These are phyloP conservation scores for Aurelia aurita complex sp. Pacific DNA, from an alignment of 30 jellyfish, hydroid and myxozoan species.

Conservation along the genomic window DNA sequence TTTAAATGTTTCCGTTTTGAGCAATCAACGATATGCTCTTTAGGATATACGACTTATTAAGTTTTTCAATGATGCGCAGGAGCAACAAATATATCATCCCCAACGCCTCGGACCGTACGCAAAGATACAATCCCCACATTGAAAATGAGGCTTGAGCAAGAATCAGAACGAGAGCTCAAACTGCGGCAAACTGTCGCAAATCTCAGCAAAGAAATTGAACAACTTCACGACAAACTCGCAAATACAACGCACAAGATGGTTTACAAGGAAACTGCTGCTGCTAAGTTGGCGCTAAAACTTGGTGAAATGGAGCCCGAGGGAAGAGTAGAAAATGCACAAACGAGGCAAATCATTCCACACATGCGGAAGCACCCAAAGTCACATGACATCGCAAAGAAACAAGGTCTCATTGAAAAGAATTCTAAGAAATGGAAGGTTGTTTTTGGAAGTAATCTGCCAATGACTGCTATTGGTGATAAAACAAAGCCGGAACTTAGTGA, in stretches of 20 bases:
- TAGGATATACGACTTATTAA: too few species aligned
- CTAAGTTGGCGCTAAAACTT: conserved; percentile 57
- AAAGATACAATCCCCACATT: conserved; percentile 56
- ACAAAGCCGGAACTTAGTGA: conserved; percentile 25
- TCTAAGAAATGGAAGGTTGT: not conserved
- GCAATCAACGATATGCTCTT: too few species aligned
- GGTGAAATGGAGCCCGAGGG: conserved; percentile 55
- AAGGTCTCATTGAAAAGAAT: conserved; percentile 20
- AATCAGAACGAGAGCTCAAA: conserved; percentile 39
- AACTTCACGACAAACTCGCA: conserved; percentile 18
- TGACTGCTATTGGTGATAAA: not conserved
- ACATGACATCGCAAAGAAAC: conserved; percentile 42
- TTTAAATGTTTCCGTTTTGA: too few species aligned
- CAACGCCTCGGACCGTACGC: conserved; percentile 50
- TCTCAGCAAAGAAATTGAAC: conserved; percentile 46
- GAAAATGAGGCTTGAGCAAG: conserved; percentile 30
- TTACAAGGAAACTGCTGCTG: conserved; percentile 49
- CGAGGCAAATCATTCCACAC: conserved; percentile 44
- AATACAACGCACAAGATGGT: conserved; percentile 6
- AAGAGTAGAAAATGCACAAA: not conserved
- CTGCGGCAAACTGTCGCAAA: conserved; percentile 51
- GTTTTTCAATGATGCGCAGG: not conserved
- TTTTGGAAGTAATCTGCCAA: conserved; percentile 4
- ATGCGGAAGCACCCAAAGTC: conserved; percentile 38
- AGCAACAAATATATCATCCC: not conserved